Evolutionary conservation across 2,113 vertebrate species (phyloP).

Genomic region (Hippocampus guttulatus): DNA sequence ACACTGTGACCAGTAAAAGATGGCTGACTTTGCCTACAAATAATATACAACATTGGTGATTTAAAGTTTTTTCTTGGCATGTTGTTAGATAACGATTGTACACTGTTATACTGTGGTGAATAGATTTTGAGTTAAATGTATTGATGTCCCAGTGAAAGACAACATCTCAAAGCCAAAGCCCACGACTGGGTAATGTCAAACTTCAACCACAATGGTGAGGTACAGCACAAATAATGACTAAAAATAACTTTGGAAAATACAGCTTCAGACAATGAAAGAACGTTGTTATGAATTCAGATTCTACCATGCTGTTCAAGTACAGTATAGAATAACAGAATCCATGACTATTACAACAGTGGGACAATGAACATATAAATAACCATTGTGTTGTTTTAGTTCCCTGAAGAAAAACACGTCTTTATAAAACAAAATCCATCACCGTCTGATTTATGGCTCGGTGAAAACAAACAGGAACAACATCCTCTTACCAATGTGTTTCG

Average conservation of each 20-base stretch:
- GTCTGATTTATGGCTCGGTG: constrained; percentile 47
- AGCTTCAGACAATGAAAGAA: neutral
- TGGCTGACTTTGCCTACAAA: too few relatives aligned
- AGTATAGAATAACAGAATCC: constrained; percentile 5
- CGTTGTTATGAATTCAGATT: neutral
- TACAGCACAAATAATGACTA: constrained; percentile 10
- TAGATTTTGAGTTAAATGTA: too few relatives aligned
- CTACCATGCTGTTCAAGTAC: constrained; percentile 4
- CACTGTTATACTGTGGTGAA: too few relatives aligned
- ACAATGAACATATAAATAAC: constrained; percentile 5
- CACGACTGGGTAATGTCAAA: constrained; percentile 20
- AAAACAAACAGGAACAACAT: constrained; percentile 46
- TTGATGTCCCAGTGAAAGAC: too few relatives aligned
- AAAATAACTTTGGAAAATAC: constrained; percentile 6
- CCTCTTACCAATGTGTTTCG: constrained; percentile 33
- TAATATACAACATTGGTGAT: too few relatives aligned
- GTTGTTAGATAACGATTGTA: too few relatives aligned
- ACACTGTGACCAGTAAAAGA: too few relatives aligned
- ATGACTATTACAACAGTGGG: constrained; percentile 2
- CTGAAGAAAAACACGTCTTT: constrained; percentile 17
- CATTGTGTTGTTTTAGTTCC: constrained; percentile 18
- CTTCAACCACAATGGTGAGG: constrained; percentile 15
- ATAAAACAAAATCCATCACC: constrained; percentile 32
- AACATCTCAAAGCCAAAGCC: too few relatives aligned
- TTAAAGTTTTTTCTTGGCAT: too few relatives aligned